Percentiles rank a stretch among this genome's conserved stretches.
Evolutionary conservation across 2,797 vertebrate genomes (phyloP).

Genomic region (Poeciliopsis paucimaculata): DNA sequence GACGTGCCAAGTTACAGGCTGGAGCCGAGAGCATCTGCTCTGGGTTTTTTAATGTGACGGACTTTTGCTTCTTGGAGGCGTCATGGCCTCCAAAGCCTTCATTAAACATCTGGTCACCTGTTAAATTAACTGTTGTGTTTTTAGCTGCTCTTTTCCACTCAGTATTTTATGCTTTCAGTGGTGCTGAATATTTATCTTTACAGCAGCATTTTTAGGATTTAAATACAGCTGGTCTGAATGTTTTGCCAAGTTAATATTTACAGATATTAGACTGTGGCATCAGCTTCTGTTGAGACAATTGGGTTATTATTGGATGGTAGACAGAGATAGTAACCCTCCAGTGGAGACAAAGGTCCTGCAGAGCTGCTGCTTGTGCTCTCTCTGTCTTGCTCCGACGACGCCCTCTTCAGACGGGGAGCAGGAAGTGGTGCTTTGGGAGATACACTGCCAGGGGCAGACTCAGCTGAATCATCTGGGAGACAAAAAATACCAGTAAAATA

Average conservation of each 20-base stretch:
- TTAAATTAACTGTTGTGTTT: constrained; percentile 27
- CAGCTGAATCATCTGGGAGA: constrained; percentile 79
- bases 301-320: neutral
- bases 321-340: constrained; percentile 77
- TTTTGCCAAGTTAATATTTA: neutral
- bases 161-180: neutral
- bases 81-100: constrained; percentile 25
- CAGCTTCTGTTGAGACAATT: neutral
- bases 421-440: constrained; percentile 82
- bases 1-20: constrained; percentile 31
- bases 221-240: neutral
- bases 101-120: constrained; percentile 51
- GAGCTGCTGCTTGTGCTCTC: constrained; percentile 70
- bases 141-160: constrained; percentile 4
- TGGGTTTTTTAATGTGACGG: neutral
- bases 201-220: neutral
- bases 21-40: constrained; percentile 14
- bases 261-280: neutral
- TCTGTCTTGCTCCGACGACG: constrained; percentile 84
- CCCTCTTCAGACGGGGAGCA: constrained; percentile 84
- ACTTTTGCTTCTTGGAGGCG: constrained; percentile 44
- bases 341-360: constrained; percentile 29
- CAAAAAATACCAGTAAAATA: neutral
- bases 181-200: neutral
- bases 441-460: constrained; percentile 72